phyloP scores from a whole-genome alignment of 1,140 invertebrate genomes.

The Nasonia vitripennis region DNA sequence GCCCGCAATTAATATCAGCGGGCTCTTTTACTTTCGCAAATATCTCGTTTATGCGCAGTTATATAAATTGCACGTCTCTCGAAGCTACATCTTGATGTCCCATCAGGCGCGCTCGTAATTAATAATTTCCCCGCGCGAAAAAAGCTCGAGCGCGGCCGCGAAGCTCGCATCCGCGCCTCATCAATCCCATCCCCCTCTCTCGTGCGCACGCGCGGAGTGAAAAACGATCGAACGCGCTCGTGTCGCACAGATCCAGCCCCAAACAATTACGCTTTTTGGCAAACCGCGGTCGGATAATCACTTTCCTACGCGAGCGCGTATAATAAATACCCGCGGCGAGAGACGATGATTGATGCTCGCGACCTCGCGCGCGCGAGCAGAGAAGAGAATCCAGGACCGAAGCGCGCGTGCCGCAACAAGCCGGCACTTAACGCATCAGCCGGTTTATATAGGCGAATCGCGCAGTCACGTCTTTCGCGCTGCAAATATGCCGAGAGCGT shows the following conservation, averaged over 20 bases:
- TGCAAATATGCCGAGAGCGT: not conserved
- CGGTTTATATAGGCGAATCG: not conserved
- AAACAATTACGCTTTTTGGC: slow-evolving; percentile 1
- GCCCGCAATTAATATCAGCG: not conserved
- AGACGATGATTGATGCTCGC: slow-evolving; percentile 24
- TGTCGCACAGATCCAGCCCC: not conserved
- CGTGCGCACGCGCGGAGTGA: no score
- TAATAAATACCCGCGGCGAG: slow-evolving; percentile 11
- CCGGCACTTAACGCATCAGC: slow-evolving; percentile 21
- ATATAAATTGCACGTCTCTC: not conserved
- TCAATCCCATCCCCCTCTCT: not conserved
- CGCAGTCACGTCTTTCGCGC: not conserved
- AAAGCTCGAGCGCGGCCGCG: not conserved
- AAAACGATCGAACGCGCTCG: not conserved
- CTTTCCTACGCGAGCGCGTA: not conserved
- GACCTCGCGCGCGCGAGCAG: no score
- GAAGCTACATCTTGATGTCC: not conserved
- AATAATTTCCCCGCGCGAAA: not conserved
- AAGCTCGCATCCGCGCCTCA: not conserved
- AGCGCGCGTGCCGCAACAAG: not conserved
- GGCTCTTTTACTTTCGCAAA: not conserved
- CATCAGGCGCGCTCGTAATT: slow-evolving; percentile 1
- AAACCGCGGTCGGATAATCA: not conserved
- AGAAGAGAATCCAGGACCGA: slow-evolving; percentile 19
- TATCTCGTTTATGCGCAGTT: not conserved